A percentile compares a stretch with the other conserved stretches of the same genome.
Conservation (phyloP, 2,888 invertebrate species). For the Steromphala cineraria region DNA sequence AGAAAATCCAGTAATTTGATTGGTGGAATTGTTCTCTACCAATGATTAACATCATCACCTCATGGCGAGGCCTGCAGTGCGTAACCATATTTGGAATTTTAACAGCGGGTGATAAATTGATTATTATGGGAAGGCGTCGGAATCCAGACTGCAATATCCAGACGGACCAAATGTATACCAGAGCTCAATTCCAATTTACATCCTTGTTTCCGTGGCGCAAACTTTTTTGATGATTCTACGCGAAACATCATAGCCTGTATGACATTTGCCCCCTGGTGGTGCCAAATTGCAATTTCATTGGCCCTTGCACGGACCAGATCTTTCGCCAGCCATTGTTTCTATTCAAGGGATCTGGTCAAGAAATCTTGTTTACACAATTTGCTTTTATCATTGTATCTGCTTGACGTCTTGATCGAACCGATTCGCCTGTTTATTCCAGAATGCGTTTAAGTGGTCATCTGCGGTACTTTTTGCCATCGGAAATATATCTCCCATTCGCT, state of each 20-base stretch:
- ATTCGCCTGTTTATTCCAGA: too few species aligned
- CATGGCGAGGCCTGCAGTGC: background rate
- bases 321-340: background rate
- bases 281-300: background rate
- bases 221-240: background rate
- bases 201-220: background rate
- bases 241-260: background rate
- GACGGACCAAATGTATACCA: background rate
- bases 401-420: background rate
- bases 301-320: background rate
- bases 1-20: background rate
- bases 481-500: too few species aligned
- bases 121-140: background rate
- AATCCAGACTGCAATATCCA: background rate
- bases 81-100: background rate
- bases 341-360: background rate
- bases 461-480: too few species aligned
- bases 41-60: background rate
- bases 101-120: background rate
- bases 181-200: background rate
- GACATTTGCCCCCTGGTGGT: background rate
- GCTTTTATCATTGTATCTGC: background rate
- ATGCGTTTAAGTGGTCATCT: too few species aligned
- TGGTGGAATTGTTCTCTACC: background rate
- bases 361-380: background rate